Percentiles rank a stretch among this genome's conserved stretches.
Conservation (phyloP, 2,888 invertebrate species). For the Strigamia maritima region DNA sequence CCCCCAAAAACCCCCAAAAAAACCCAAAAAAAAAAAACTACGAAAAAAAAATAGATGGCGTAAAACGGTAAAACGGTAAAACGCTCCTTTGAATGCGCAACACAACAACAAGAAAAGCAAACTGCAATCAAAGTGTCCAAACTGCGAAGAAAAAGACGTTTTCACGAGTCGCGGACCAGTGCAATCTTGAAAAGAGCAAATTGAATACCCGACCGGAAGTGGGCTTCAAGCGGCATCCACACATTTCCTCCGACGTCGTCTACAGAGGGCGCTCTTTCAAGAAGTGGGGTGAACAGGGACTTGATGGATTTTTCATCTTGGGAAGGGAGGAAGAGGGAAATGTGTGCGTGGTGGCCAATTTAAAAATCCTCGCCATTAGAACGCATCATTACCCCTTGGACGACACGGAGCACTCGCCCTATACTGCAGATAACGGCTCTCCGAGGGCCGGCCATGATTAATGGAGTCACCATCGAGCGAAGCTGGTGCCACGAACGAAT, state of each 20-base stretch:
- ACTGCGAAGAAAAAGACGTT: not conserved
- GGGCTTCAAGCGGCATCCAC: not conserved
- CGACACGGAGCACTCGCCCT: not conserved
- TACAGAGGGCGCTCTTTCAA: not conserved
- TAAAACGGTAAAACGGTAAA: no score
- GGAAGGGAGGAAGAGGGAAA: not conserved
- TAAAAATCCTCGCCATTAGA: not conserved
- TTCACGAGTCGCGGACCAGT: not conserved
- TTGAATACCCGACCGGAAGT: not conserved
- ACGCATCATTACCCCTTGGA: slow-evolving; percentile 19
- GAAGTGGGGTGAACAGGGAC: not conserved
- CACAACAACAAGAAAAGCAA: not conserved
- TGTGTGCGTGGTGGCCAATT: not conserved
- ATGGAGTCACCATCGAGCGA: not conserved
- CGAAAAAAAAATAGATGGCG: no score
- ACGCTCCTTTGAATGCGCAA: not conserved
- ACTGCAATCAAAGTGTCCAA: not conserved
- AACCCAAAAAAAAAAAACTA: not conserved
- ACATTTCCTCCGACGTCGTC: not conserved
- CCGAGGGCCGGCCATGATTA: not conserved
- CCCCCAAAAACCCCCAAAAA: no score
- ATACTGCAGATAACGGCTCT: not conserved
- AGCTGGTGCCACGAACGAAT: not conserved
- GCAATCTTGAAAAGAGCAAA: not conserved
- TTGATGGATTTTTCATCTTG: not conserved